phyloP scores from a whole-genome alignment of 1,140 invertebrate species.

The Tigriopus japonicus region DNA sequence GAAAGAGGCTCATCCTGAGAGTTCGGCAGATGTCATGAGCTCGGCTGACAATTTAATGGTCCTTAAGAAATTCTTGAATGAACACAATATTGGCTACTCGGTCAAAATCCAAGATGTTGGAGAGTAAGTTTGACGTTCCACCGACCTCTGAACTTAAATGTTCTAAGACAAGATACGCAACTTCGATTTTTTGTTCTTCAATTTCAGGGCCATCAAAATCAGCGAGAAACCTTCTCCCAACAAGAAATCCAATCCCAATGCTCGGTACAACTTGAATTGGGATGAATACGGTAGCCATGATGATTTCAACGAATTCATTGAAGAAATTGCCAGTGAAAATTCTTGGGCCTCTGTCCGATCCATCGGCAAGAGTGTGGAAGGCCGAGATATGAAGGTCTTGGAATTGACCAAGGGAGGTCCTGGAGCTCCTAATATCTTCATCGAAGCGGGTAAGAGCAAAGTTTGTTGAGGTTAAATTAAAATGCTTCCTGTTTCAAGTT shows the following conservation, averaged over 20 bases:
- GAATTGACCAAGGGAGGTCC: slow-evolving; percentile 24
- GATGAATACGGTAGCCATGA: neutral
- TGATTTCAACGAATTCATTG: neutral
- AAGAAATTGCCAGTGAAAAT: neutral
- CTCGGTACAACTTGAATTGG: neutral
- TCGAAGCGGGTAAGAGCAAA: slow-evolving; percentile 16
- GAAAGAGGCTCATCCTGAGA: neutral
- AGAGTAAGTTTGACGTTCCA: neutral
- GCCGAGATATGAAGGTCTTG: slow-evolving; percentile 34
- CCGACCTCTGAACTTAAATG: too few relatives aligned
- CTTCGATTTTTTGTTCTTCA: too few relatives aligned
- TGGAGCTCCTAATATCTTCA: slow-evolving; percentile 14
- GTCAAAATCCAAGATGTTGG: neutral
- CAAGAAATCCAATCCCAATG: too few relatives aligned
- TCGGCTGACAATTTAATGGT: neutral
- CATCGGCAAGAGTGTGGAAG: slow-evolving; percentile 35
- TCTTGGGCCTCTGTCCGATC: neutral
- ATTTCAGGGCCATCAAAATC: too few relatives aligned
- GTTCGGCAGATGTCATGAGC: neutral
- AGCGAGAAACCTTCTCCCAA: too few relatives aligned
- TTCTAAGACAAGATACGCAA: too few relatives aligned
- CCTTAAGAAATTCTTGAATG: neutral
- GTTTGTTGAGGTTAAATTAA: too few relatives aligned
- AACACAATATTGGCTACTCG: neutral
- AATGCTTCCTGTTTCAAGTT: too few relatives aligned